These are phyloP conservation scores for Dorcus parallelipipedus DNA, from an alignment of 2,888 invertebrate genomes.

Conservation along the genomic window DNA sequence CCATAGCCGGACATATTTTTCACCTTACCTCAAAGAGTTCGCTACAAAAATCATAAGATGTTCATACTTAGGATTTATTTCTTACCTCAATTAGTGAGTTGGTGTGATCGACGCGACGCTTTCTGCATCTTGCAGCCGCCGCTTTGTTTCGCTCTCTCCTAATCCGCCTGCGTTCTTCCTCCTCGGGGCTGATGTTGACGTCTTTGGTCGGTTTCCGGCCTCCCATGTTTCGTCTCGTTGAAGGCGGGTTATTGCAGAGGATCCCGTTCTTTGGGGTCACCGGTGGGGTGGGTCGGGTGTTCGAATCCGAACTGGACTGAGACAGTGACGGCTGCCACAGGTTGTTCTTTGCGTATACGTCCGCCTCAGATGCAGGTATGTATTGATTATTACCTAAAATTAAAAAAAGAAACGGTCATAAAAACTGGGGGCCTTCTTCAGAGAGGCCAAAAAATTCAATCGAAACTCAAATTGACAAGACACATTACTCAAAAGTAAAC, in stretches of 20 bases:
- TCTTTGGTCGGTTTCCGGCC: constrained; percentile 77
- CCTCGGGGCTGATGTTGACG: constrained; percentile 80
- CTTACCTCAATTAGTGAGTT: constrained; percentile 77
- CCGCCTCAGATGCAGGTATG: constrained; percentile 45
- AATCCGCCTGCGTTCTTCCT: constrained; percentile 83
- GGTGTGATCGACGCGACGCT: constrained; percentile 93
- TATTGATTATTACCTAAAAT: constrained; percentile 47
- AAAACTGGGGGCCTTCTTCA: not conserved
- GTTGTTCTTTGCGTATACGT: constrained; percentile 40
- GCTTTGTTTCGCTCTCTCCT: constrained; percentile 94
- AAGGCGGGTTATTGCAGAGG: constrained; percentile 17
- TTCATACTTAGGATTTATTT: constrained; percentile 4
- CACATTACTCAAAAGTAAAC: no score
- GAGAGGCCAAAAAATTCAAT: no score
- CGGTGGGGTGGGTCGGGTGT: constrained; percentile 41
- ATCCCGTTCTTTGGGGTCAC: constrained; percentile 31
- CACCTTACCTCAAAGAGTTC: no score
- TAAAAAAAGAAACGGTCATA: not conserved
- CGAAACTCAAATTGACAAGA: no score
- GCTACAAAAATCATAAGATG: no score
- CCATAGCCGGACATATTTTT: no score
- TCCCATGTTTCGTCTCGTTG: constrained; percentile 70
- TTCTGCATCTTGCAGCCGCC: constrained; percentile 96
- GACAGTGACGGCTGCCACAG: constrained; percentile 46
- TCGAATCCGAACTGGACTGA: constrained; percentile 44